phyloP scores from a whole-genome alignment of 2,797 vertebrate genomes.

The Etheostoma nigrum region DNA sequence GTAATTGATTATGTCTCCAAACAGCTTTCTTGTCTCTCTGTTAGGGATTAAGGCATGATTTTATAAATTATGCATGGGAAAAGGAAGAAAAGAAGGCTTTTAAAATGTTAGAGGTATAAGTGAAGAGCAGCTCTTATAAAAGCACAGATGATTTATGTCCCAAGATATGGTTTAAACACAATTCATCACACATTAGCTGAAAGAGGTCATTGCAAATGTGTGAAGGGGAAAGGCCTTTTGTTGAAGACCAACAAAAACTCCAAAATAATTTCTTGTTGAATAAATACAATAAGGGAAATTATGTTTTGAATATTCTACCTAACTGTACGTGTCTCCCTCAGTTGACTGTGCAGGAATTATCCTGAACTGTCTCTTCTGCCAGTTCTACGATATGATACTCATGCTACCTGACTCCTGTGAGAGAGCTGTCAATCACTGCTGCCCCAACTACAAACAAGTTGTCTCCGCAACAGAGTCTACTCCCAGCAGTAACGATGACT shows the following conservation, averaged over 20 bases:
- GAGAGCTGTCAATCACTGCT: conserved; percentile 83
- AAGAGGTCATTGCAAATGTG: conserved; percentile 41
- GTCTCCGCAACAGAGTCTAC: conserved; percentile 76
- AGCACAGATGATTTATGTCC: conserved; percentile 68
- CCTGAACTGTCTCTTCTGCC: conserved; percentile 96
- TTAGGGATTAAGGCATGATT: conserved; percentile 79
- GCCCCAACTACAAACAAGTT: conserved; percentile 88
- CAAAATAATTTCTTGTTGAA: background rate
- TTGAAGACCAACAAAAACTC: background rate
- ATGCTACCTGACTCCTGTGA: conserved; percentile 90
- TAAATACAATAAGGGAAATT: background rate
- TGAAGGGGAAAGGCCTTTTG: conserved; percentile 21
- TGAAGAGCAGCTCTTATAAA: conserved; percentile 72
- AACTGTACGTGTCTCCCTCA: conserved; percentile 71
- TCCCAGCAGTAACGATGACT: conserved; percentile 82
- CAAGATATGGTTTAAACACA: conserved; percentile 60
- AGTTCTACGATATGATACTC: conserved; percentile 91
- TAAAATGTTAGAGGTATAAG: conserved; percentile 82
- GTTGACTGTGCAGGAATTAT: conserved; percentile 93
- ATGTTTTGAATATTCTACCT: conserved; percentile 15
- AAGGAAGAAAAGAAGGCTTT: conserved; percentile 83
- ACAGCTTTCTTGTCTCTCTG: conserved; percentile 77
- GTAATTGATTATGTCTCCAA: conserved; percentile 86
- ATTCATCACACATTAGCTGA: conserved; percentile 50
- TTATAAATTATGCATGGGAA: conserved; percentile 86